Conservation (phyloP, 1,140 invertebrate species). For the Plectrocnemia conspersa region DNA sequence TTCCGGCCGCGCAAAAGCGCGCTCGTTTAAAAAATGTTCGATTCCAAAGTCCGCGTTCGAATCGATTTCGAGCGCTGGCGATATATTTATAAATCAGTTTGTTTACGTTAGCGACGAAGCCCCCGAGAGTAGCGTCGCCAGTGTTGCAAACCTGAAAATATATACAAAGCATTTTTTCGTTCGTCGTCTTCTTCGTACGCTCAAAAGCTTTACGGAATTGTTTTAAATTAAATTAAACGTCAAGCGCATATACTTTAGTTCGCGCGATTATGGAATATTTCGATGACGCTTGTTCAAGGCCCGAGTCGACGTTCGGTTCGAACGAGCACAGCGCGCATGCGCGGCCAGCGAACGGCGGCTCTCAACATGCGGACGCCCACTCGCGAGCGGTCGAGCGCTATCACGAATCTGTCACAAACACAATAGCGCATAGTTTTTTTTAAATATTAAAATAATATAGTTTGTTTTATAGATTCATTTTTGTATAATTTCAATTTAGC, state of each 20-base stretch:
- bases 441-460: too few relatives aligned
- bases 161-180: neutral
- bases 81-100: too few relatives aligned
- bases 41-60: too few relatives aligned
- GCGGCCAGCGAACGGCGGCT: constrained; percentile 1
- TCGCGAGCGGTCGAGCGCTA: neutral
- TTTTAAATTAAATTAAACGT: neutral
- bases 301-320: neutral
- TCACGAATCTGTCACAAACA: neutral
- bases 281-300: constrained; percentile 4
- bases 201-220: neutral
- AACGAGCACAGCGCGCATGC: neutral
- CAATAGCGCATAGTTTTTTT: neutral
- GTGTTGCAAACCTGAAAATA: neutral
- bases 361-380: neutral
- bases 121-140: neutral
- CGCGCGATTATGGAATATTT: neutral
- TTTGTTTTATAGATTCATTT: neutral
- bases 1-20: too few relatives aligned
- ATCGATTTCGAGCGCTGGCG: too few relatives aligned
- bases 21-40: too few relatives aligned
- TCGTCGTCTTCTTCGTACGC: neutral
- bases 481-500: neutral
- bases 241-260: neutral
- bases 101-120: too few relatives aligned